A percentile compares a stretch with the other conserved stretches of the same genome.
Conservation (phyloP, 2,888 invertebrate species). For the Hermodice carunculata region DNA sequence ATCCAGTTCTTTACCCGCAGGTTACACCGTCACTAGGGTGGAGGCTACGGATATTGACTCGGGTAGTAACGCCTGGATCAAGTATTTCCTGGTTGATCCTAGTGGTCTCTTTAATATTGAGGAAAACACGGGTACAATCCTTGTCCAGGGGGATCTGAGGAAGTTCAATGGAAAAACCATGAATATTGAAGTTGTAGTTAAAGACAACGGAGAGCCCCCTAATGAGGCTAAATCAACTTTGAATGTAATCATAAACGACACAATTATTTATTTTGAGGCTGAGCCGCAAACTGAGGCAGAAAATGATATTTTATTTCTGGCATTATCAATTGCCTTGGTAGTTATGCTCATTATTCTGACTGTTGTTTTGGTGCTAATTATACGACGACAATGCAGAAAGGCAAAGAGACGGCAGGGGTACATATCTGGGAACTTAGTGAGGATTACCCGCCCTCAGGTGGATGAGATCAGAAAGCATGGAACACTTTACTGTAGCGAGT, state of each 20-base stretch:
- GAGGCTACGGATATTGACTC: constrained; percentile 25
- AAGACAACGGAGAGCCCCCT: constrained; percentile 25
- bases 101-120: constrained; percentile 29
- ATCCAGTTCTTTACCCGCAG: constrained; percentile 15
- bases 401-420: no score
- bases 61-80: constrained; percentile 29
- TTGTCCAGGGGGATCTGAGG: constrained; percentile 20
- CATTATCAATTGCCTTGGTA: constrained; percentile 15
- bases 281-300: constrained; percentile 1
- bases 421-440: no score
- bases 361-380: constrained; percentile 13
- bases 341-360: constrained; percentile 14
- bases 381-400: no score
- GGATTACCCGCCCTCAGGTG: no score
- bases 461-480: no score
- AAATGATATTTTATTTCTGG: constrained; percentile 16
- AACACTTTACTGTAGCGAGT: no score
- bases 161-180: constrained; percentile 15
- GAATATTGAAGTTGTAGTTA: constrained; percentile 22
- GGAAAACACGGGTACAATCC: constrained; percentile 2
- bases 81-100: no score
- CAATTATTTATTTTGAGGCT: constrained; percentile 16
- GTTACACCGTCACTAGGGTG: constrained; percentile 21
- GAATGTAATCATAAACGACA: constrained; percentile 21
- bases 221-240: constrained; percentile 13